Base-by-base conservation (phyloP, 2,797 vertebrate species). In the Atherinosoma microstoma region DNA sequence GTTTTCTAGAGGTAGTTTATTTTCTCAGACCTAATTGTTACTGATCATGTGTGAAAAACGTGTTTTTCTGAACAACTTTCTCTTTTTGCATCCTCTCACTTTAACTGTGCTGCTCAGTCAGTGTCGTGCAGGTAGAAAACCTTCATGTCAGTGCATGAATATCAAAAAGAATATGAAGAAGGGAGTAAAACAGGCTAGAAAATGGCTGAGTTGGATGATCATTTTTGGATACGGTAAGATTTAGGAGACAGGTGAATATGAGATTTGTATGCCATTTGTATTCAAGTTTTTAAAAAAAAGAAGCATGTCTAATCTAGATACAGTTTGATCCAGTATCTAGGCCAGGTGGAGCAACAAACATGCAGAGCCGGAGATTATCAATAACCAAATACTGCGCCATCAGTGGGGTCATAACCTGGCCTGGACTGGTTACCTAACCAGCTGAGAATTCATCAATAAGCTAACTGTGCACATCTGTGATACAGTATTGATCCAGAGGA, bases 401-500 rank as follows among this genome's bases (percentile, higher is more conserved):
- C 84, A 73, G 75, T 56, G 40, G 45, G 62, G 42, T 64, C 67
- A 27, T 35, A 64, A 22, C 58, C 59, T 24, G 56, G 59, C 2
- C 67, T 12, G 58, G 4, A 59, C 62, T 16, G 38, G 70, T 71
- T 69, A 84, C 30, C 76, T 65, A 80, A 82, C 62, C 53, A 72
- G 69, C 66, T 58, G 34, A 80, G 70, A 36, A 20, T 20, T 53
- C 60, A 86, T 89, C 85, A 80, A 84, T 77, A 71, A 12, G 3
- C 45, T 3, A 0, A 16, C 63, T 69, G 36, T 79, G 73, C 56
- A 35, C 54, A 76, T 69, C 71, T 22, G 72, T 53, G 79, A 32
- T 67, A 27, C 62, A 40, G 34, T 7, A 78, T 76, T 6, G 64
- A 87, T 60, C 51, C 8, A 4, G 0, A 45, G 64, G 63, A 79